Conservation (phyloP, 37 sponge, comb jelly and placozoan species). For the Halisarca cf. caerulea region DNA sequence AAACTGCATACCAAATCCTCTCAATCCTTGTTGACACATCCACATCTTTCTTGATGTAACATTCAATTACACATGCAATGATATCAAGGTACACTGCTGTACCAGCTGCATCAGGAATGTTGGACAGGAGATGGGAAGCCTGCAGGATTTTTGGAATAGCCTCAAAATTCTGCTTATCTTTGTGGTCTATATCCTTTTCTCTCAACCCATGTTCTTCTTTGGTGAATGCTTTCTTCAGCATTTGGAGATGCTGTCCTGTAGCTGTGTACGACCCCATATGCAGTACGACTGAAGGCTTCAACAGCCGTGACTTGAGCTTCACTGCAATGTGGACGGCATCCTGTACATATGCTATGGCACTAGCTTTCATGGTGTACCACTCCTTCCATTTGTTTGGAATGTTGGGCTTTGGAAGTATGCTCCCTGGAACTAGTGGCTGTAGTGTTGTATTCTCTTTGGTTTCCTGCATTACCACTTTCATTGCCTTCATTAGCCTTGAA, state of each 20-base stretch:
- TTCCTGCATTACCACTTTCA: background rate
- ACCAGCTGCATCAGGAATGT: slow-evolving; percentile 28
- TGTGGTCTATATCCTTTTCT: slow-evolving; percentile 22
- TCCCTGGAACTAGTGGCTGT: background rate
- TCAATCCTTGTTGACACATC: background rate
- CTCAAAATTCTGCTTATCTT: slow-evolving; percentile 45
- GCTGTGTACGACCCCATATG: slow-evolving; percentile 29
- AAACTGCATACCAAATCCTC: slow-evolving; percentile 34
- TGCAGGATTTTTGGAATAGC: slow-evolving; percentile 14
- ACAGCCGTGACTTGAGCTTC: slow-evolving; percentile 30
- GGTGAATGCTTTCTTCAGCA: background rate
- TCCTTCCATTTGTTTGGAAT: slow-evolving; percentile 35
- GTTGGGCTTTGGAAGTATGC: background rate
- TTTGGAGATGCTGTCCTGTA: background rate
- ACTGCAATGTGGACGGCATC: slow-evolving; percentile 42
- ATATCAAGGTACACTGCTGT: slow-evolving; percentile 13
- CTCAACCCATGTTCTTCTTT: slow-evolving; percentile 41
- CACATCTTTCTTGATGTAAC: slow-evolving; percentile 13
- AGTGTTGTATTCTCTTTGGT: background rate
- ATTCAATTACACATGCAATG: slow-evolving; percentile 14
- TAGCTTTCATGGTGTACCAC: slow-evolving; percentile 1
- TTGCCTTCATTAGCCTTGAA: slow-evolving; percentile 7
- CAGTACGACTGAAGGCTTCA: slow-evolving; percentile 26
- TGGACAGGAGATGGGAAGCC: background rate
- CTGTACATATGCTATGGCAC: slow-evolving; percentile 21